A percentile compares a stretch with the other conserved stretches of the same genome.
Evolutionary conservation across 1,140 invertebrate genomes (phyloP).

Genomic region (Anadara kagoshimensis): DNA sequence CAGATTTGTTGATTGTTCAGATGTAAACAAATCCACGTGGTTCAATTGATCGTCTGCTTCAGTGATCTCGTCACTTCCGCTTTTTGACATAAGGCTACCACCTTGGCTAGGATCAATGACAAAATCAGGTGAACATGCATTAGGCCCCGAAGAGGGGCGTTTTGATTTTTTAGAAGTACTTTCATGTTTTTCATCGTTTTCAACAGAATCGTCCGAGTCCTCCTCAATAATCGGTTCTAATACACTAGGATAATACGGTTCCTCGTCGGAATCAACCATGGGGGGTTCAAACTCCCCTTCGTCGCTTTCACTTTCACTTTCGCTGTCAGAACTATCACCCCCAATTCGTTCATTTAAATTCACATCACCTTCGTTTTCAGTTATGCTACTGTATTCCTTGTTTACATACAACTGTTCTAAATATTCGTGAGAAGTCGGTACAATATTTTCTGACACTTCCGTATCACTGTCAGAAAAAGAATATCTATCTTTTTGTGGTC

Average conservation of each 20-base stretch:
- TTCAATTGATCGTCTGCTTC: too few species aligned
- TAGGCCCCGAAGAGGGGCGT: background rate
- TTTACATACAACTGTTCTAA: constrained; percentile 40
- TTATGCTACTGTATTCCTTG: constrained; percentile 34
- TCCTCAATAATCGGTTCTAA: constrained; percentile 67
- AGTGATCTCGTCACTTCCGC: background rate
- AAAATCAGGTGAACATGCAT: background rate
- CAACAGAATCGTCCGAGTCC: constrained; percentile 57
- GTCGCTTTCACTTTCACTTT: constrained; percentile 34
- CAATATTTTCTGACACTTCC: constrained; percentile 8
- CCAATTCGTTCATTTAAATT: constrained; percentile 2
- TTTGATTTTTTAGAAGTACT: constrained; percentile 6
- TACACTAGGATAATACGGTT: constrained; percentile 43
- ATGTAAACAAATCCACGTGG: too few species aligned
- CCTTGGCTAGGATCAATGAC: background rate
- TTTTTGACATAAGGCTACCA: background rate
- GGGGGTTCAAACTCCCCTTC: constrained; percentile 25
- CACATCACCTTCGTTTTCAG: constrained; percentile 5
- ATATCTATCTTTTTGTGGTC: constrained; percentile 12
- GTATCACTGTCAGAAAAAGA: background rate
- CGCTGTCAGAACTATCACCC: constrained; percentile 41
- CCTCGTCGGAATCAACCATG: constrained; percentile 40
- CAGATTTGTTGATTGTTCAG: too few species aligned
- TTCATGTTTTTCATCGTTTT: constrained; percentile 30
- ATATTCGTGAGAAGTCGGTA: constrained; percentile 30